Conservation (phyloP, 1,140 invertebrate species). For the Pseudomyrmex sp. region DNA sequence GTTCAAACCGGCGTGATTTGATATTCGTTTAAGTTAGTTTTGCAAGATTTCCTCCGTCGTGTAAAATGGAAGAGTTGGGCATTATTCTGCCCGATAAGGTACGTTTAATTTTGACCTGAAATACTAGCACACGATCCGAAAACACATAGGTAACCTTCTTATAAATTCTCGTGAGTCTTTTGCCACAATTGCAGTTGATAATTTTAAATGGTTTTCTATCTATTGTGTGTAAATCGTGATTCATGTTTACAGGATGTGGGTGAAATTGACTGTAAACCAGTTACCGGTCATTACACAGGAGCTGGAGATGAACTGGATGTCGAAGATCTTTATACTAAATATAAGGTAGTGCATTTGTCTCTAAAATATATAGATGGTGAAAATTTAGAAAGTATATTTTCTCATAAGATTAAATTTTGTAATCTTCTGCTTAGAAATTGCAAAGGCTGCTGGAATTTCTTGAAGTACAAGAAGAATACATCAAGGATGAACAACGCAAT, state of each 20-base stretch:
- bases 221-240: background rate
- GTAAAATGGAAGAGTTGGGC: slow-evolving; percentile 89
- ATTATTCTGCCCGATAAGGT: slow-evolving; percentile 90
- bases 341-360: slow-evolving; percentile 88
- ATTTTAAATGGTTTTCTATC: slow-evolving; percentile 41
- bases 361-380: background rate
- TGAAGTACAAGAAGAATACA: slow-evolving; percentile 99
- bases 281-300: slow-evolving; percentile 84
- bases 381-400: slow-evolving; percentile 9
- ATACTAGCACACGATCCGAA: background rate
- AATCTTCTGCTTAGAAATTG: slow-evolving; percentile 90
- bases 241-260: slow-evolving; percentile 86
- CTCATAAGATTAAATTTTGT: slow-evolving; percentile 21
- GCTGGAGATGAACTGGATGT: slow-evolving; percentile 92
- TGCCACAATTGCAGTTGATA: slow-evolving; percentile 19
- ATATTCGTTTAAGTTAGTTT: no score
- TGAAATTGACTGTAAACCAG: slow-evolving; percentile 87
- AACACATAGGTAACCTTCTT: background rate
- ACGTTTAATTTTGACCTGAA: slow-evolving; percentile 65
- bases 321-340: slow-evolving; percentile 97
- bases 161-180: background rate
- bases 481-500: slow-evolving; percentile 99
- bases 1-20: no score
- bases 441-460: slow-evolving; percentile 98
- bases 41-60: background rate